Base-by-base conservation (phyloP, 1,140 invertebrate genomes). In the Cyclargus thomasi region DNA sequence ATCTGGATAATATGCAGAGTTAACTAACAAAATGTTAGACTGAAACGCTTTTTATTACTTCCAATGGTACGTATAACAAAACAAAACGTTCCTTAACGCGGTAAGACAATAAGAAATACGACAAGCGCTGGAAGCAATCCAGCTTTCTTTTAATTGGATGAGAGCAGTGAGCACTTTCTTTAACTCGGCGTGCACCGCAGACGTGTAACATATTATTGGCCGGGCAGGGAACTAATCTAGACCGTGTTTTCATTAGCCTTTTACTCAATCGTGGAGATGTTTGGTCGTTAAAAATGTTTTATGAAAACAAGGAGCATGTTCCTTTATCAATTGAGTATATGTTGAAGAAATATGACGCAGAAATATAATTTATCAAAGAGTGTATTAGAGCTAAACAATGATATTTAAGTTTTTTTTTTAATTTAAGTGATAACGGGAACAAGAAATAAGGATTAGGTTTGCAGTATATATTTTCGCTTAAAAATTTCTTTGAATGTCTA, bases 81-180 rank as follows among this genome's bases (percentile, higher is more conserved):
- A 29, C 35, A 64, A 29, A 39, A 53, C 23, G 16, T 23, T 22
- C 36, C 20, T 66, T 73, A 20, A 11, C 20, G 75, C 70, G 70
- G 55, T 70, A 78, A 81, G 80, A 86, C 83, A 87, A 88, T 90
- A 86, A 82, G 78, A 86, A 87, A 87, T 85, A 82, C 78, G 81
- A 80, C 81, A 85, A 83, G 80, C 77, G 77, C 76, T 83, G 79
- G 74, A 81, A 88, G 80, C 84, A 84, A 85, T 86, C 83, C 83
- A 87, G 80, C 76, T 74, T 78, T 77, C 82, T 88, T 81, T 85
- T 90, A 86, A 90, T 90, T 90, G 84, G 84, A 90, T 86, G 85
- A 85, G 80, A 86, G 80, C 80, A 83, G 79, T 47, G 29, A 29
- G 29, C 29, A 1, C 29, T 86, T 86, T 78, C 80, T 85, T 79